Percentiles rank a stretch among this genome's conserved stretches.
These are phyloP conservation scores for Unio pictorum DNA, from an alignment of 2,888 invertebrate genomes.

Conservation along the genomic window DNA sequence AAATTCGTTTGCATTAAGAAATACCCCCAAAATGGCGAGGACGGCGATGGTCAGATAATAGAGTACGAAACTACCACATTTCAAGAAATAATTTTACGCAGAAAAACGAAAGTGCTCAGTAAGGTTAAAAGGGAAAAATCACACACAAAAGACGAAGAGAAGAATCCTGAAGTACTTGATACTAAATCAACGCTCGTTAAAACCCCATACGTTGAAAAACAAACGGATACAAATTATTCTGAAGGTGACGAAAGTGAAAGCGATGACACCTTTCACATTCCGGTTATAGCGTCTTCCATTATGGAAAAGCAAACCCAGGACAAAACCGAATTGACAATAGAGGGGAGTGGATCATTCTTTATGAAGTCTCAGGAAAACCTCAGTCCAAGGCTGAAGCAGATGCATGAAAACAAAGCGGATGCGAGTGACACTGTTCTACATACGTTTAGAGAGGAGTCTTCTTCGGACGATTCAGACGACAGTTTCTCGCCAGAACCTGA, in stretches of 20 bases:
- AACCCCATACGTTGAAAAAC: conserved; percentile 9
- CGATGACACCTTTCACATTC: not conserved
- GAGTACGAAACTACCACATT: conserved; percentile 5
- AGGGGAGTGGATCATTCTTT: too few relatives aligned
- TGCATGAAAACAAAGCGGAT: not conserved
- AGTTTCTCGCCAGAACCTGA: not conserved
- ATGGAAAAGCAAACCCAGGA: not conserved
- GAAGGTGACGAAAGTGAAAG: conserved; percentile 13
- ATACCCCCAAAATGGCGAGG: conserved; percentile 15
- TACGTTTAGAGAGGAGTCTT: conserved; percentile 13
- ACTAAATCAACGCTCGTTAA: too few relatives aligned
- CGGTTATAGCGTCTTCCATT: conserved; percentile 1
- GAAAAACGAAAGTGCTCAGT: too few relatives aligned
- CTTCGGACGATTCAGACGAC: conserved; percentile 11
- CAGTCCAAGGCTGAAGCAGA: conserved; percentile 5
- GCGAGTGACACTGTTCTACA: conserved; percentile 9
- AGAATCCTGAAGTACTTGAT: too few relatives aligned
- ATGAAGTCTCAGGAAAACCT: too few relatives aligned
- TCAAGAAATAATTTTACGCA: not conserved
- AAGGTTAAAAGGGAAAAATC: too few relatives aligned
- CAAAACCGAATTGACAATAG: too few relatives aligned
- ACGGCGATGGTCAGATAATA: conserved; percentile 8
- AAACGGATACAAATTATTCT: conserved; percentile 28
- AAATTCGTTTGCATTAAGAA: conserved; percentile 40
- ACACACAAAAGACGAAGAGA: too few relatives aligned